Evolutionary conservation across 2,888 invertebrate genomes (phyloP).

Genomic region (Dryobotodes eremita): DNA sequence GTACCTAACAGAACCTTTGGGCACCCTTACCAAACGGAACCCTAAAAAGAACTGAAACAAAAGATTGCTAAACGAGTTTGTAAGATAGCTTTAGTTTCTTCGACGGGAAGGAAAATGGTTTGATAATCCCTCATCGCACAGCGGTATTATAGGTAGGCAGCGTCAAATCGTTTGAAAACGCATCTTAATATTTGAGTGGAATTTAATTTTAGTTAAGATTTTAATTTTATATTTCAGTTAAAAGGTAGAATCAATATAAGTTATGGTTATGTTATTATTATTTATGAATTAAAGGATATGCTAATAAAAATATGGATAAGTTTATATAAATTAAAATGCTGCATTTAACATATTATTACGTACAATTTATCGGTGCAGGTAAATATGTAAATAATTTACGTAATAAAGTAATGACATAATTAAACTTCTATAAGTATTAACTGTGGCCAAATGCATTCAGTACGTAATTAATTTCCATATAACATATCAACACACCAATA

Average conservation of each 20-base stretch:
- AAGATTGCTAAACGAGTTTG: slow-evolving; percentile 36
- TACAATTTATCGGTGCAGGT: neutral
- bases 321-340: neutral
- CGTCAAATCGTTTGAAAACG: neutral
- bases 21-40: neutral
- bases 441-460: neutral
- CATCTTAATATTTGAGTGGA: neutral
- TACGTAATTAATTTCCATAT: neutral
- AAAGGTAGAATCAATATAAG: neutral
- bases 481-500: too few relatives aligned
- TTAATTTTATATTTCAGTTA: neutral
- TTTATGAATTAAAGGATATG: too few relatives aligned
- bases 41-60: slow-evolving; percentile 27
- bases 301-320: too few relatives aligned
- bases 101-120: neutral
- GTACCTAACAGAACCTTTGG: neutral
- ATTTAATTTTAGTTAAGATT: neutral
- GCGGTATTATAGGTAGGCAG: neutral
- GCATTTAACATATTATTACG: neutral
- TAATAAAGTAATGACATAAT: neutral
- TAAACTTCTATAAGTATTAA: neutral
- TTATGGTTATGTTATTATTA: neutral
- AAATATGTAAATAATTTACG: neutral
- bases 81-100: slow-evolving; percentile 19
- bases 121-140: slow-evolving; percentile 12